phyloP scores from a whole-genome alignment of 2,797 vertebrate species.

The Sparus aurata region DNA sequence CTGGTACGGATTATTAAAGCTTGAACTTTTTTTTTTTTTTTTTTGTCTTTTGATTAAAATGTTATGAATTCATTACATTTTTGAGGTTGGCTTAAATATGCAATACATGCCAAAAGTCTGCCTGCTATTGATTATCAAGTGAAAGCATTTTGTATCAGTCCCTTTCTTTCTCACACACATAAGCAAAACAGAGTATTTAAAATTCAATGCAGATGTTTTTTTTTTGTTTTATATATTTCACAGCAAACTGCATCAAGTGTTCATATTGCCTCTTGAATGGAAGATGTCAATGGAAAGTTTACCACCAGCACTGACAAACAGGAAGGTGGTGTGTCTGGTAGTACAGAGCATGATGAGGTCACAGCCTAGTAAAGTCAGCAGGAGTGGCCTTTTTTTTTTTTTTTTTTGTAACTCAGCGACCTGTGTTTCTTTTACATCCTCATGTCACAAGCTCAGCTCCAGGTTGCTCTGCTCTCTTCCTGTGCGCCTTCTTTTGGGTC shows the following conservation, averaged over 20 bases:
- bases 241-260: constrained; percentile 13
- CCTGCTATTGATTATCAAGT: background rate
- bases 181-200: background rate
- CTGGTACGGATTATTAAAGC: background rate
- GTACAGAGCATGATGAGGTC: constrained; percentile 72
- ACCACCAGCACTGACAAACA: constrained; percentile 89
- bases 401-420: constrained; percentile 34
- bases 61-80: background rate
- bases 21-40: constrained; percentile 18
- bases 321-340: constrained; percentile 84
- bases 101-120: background rate
- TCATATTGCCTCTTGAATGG: constrained; percentile 75
- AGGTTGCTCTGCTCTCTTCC: constrained; percentile 50
- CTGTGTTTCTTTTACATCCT: constrained; percentile 59
- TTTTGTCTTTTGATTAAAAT: background rate
- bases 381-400: constrained; percentile 62
- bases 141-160: background rate
- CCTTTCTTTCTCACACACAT: background rate
- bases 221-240: background rate
- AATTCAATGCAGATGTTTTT: background rate
- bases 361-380: constrained; percentile 67
- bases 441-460: constrained; percentile 44
- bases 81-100: background rate
- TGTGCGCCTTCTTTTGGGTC: constrained; percentile 36
- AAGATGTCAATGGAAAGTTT: constrained; percentile 92